phyloP scores from a whole-genome alignment of 2,113 vertebrate genomes.

The Calyptomena viridis region DNA sequence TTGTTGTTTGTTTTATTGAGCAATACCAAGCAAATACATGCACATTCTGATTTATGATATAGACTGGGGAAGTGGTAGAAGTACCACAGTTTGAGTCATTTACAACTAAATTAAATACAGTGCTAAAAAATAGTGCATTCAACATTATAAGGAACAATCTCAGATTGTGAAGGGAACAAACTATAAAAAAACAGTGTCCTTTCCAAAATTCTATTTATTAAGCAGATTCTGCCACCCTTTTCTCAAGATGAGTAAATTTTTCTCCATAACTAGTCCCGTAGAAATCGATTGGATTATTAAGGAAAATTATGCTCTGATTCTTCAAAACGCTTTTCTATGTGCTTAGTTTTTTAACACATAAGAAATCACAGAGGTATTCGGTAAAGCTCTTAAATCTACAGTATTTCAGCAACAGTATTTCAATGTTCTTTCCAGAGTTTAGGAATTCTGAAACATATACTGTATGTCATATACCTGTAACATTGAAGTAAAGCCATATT shows the following conservation, averaged over 20 bases:
- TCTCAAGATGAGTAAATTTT: neutral
- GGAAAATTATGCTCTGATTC: conserved; percentile 20
- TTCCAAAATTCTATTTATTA: conserved; percentile 24
- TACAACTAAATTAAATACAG: conserved; percentile 25
- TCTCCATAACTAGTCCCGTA: neutral
- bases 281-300: neutral
- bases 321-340: neutral
- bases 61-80: conserved; percentile 1
- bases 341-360: neutral
- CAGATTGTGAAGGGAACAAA: neutral
- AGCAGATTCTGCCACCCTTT: neutral
- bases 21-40: neutral
- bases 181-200: neutral
- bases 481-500: neutral
- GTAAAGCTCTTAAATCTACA: neutral
- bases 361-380: neutral
- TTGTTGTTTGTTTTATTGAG: conserved; percentile 56
- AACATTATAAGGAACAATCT: neutral
- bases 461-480: neutral
- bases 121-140: neutral
- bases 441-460: neutral
- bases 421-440: neutral
- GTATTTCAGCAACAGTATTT: neutral
- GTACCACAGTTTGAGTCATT: conserved; percentile 14
- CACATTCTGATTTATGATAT: conserved; percentile 49